Base-by-base conservation (phyloP, 1,140 invertebrate genomes). In the Globodera ellingtonae region DNA sequence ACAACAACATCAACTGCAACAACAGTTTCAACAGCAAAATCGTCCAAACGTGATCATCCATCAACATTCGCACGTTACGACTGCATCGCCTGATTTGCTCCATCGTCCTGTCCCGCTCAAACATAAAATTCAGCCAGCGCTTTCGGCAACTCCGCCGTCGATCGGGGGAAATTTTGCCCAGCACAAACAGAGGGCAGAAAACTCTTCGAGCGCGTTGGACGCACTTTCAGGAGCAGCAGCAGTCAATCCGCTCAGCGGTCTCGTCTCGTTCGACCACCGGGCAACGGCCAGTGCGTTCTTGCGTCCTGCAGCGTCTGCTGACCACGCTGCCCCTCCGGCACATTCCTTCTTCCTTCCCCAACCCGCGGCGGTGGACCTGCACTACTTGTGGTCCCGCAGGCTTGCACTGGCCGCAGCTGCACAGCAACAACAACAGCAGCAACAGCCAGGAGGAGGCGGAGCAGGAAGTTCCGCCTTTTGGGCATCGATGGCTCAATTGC, bases 31-130 rank as follows among this genome's bases (percentile, higher is more conserved):
- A 21, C 48, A 52, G 7, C 80, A 65, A 35, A 86, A 86, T 21
- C 82, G 82, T 35, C 82, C 82, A 70, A 82, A 87, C 71, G 82
- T 84, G n/a, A 84, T 77, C 21, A 77, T 65, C 21, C 75, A 77
- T 24, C 75, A 77, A 47, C 75, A 77, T 24, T 3, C n/a, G 67
- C 24, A 65, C 9, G n/a, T 48, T 7, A 8, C 72, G 13, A 35
- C 9, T 0, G n/a, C 21, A 35, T 74, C 75, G 47, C 18, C 59
- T 6, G 50, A 24, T 70, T 52, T 56, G 5, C 67, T 81, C 6
- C 82, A 83, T 69, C 72, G 75, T 35, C 84, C 77, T 35, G 80
- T 87, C 5, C 83, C 85, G 24, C 48, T 85, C 7, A 78, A 74
- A 67, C 72, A 70, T 9, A 70, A 70, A 44, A 10, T 21, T 8